Evolutionary conservation across 1,140 invertebrate species (phyloP), one percentile per base, ranked within the genome.

Genomic region (Drosophila insularis): DNA sequence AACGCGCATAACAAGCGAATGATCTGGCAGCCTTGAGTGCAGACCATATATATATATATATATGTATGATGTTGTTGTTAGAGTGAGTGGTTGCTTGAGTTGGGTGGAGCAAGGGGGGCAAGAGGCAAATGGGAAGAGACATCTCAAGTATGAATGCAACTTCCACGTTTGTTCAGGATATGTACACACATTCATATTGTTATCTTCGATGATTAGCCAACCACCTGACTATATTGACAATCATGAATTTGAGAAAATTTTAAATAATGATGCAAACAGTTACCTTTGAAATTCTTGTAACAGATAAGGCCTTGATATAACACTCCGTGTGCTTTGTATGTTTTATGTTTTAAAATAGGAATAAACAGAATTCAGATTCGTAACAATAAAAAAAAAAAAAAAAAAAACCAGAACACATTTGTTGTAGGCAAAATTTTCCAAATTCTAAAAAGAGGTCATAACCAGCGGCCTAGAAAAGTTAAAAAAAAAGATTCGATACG

Each of bases 141-240:
- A 50, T 21, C 43, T 50, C 43, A 50, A 50, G 43, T 50, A 19
- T 21, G 43, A 50, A 50, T 27, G 39, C 40, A 54, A 77, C 72
- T 87, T 87, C 84, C 84, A 75, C 43, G 64, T 75, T 87, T 72
- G 63, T 60, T 87, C 78, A 86, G 81, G 81, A 85, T 86, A 87
- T 78, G 66, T 69, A 69, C 71, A 65, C 53, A 19, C 2, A 19
- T 19, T 21, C n/a, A 21, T 50, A 21, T 21, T 14, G 5, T 50
- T 50, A 21, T 50, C 17, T 53, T 40, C 63, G 31, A 19, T 61
- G 63, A 67, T 74, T 72, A 80, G 40, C 14, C 35, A 63, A 21
- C 43, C 43, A 50, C 17, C 43, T 50, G 43, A 21, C 17, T 11
- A 50, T 4, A 21, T 10, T 21, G 19, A 21, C 2, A 21, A 21